phyloP scores from a whole-genome alignment of 2,888 invertebrate genomes.

The Dolomedes plantarius region DNA sequence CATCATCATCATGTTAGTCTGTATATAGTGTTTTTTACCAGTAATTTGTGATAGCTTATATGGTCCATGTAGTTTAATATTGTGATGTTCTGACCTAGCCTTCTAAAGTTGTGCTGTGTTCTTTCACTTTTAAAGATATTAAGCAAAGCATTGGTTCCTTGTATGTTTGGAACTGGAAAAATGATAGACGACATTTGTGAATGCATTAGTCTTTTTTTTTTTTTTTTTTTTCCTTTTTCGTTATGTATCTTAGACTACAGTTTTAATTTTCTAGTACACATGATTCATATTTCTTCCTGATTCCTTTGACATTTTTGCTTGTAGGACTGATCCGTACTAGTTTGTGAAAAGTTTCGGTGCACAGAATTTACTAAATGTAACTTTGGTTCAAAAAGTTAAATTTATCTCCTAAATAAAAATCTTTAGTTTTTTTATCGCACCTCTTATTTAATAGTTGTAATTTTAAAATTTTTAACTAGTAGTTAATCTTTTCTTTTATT shows the following conservation, averaged over 20 bases:
- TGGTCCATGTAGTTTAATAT: conserved; percentile 62
- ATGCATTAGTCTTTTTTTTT: not conserved
- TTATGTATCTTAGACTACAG: not conserved
- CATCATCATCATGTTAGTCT: conserved; percentile 69
- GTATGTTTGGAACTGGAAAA: conserved; percentile 16
- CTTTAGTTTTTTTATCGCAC: too few species aligned
- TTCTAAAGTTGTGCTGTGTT: conserved; percentile 43
- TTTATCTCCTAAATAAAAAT: too few species aligned
- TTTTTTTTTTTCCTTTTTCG: too few species aligned
- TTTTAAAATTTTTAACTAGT: too few species aligned
- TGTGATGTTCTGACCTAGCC: conserved; percentile 40
- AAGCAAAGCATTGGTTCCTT: conserved; percentile 18
- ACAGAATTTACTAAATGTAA: not conserved
- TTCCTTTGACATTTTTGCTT: not conserved
- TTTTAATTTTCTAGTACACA: not conserved
- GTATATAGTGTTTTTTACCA: conserved; percentile 68
- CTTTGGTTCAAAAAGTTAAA: not conserved
- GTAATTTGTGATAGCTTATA: conserved; percentile 67
- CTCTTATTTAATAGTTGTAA: too few species aligned
- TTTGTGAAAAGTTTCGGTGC: not conserved
- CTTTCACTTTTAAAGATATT: conserved; percentile 23
- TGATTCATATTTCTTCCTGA: not conserved
- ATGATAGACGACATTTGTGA: conserved; percentile 17
- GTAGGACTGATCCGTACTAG: not conserved
- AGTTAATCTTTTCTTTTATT: too few species aligned